These are phyloP conservation scores for Spinus pinus DNA, from an alignment of 2,797 vertebrate species.

Conservation along the genomic window DNA sequence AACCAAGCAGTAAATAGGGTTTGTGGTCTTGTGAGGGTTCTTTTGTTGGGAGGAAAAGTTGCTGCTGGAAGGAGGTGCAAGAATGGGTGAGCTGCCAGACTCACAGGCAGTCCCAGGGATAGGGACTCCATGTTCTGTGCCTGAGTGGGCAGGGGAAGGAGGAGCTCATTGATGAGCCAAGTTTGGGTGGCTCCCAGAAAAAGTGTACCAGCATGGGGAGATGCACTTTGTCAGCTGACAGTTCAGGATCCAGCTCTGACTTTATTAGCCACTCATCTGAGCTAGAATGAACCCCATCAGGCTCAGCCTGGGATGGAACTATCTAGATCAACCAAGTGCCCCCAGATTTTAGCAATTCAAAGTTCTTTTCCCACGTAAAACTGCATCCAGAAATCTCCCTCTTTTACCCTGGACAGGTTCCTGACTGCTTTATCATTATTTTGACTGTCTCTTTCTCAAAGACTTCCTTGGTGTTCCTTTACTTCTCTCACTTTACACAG, in stretches of 20 bases:
- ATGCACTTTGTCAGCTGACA: background rate
- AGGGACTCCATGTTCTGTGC: constrained; percentile 9
- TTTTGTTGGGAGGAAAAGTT: background rate
- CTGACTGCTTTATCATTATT: background rate
- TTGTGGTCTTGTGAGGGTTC: background rate
- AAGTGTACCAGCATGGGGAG: background rate
- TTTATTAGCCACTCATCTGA: background rate
- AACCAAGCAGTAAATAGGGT: background rate
- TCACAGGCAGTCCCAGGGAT: background rate
- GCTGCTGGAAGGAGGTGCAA: background rate
- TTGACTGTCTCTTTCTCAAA: background rate
- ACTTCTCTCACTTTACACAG: background rate
- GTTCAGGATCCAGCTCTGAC: background rate
- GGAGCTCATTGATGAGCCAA: constrained; percentile 2
- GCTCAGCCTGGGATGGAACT: background rate
- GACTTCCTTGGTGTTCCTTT: background rate
- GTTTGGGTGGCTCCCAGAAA: constrained; percentile 20
- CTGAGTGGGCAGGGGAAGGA: background rate
- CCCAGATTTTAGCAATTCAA: background rate
- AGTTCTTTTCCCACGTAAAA: background rate
- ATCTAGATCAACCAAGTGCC: background rate
- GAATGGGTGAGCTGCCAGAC: background rate
- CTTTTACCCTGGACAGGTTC: rapidly evolving
- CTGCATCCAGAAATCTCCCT: background rate
- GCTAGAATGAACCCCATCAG: background rate